Conservation (phyloP, 2,797 vertebrate species). For the Eospalax fontanierii region DNA sequence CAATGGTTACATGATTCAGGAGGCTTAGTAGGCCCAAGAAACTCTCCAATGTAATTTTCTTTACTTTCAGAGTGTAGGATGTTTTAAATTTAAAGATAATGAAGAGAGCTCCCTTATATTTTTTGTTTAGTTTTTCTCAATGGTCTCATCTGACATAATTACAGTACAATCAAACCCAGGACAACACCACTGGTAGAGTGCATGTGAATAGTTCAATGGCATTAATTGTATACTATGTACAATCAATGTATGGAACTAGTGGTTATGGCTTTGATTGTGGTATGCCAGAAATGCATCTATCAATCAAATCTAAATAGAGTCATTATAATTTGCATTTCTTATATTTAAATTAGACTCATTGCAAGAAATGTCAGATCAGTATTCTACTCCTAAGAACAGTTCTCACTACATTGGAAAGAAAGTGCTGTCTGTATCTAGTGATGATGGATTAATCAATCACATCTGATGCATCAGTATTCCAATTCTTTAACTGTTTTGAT, state of each 20-base stretch:
- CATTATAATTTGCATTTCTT: not conserved
- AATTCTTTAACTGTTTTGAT: not conserved
- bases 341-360: not conserved
- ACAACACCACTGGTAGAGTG: not conserved
- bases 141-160: not conserved
- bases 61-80: not conserved
- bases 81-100: not conserved
- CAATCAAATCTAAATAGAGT: not conserved
- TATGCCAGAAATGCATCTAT: not conserved
- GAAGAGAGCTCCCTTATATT: not conserved
- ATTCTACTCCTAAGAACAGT: not conserved
- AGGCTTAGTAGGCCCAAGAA: too few relatives aligned
- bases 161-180: not conserved
- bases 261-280: not conserved
- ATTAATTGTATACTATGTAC: not conserved
- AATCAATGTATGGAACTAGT: not conserved
- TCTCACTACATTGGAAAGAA: not conserved
- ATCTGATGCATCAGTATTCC: not conserved
- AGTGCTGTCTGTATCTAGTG: not conserved
- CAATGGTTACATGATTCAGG: not conserved
- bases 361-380: not conserved
- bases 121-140: not conserved
- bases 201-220: not conserved
- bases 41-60: not conserved
- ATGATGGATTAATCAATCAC: not conserved